Evolutionary conservation across 1,140 invertebrate species (phyloP).

Genomic region (Drosophila gunungcola): DNA sequence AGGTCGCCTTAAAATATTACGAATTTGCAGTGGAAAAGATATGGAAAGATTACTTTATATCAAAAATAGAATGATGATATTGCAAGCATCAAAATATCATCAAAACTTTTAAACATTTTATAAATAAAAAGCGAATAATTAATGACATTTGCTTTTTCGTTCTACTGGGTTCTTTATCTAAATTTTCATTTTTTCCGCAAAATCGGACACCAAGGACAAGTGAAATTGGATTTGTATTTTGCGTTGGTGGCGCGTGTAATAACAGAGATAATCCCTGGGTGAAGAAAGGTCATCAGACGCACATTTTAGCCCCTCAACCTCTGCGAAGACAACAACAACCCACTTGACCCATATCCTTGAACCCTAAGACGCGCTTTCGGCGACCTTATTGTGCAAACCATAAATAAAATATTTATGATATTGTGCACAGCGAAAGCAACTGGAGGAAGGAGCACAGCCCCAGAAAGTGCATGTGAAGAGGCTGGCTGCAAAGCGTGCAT

Average conservation of each 20-base stretch:
- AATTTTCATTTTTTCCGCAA: neutral
- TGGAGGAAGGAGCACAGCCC: neutral
- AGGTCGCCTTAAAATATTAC: too few relatives aligned
- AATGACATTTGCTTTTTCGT: too few relatives aligned
- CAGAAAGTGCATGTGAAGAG: slow-evolving; percentile 32
- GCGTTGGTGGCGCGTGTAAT: neutral
- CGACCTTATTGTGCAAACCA: slow-evolving; percentile 43
- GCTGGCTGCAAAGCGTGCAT: slow-evolving; percentile 3
- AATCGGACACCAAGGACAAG: neutral
- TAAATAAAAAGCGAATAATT: too few relatives aligned
- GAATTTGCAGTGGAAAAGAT: neutral
- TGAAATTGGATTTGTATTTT: neutral
- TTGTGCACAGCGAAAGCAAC: slow-evolving; percentile 6
- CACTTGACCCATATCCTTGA: slow-evolving; percentile 43
- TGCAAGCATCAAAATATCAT: too few relatives aligned
- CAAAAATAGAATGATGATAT: too few relatives aligned
- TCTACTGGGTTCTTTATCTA: neutral
- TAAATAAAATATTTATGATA: slow-evolving; percentile 49
- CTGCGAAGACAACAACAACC: neutral
- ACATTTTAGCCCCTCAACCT: slow-evolving; percentile 1
- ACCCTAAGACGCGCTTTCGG: slow-evolving; percentile 28
- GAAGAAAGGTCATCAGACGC: neutral
- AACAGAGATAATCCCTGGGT: neutral
- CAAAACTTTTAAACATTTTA: too few relatives aligned
- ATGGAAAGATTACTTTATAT: neutral